Conservation (phyloP, 2,888 invertebrate species). For the Therioaphis trifolii region DNA sequence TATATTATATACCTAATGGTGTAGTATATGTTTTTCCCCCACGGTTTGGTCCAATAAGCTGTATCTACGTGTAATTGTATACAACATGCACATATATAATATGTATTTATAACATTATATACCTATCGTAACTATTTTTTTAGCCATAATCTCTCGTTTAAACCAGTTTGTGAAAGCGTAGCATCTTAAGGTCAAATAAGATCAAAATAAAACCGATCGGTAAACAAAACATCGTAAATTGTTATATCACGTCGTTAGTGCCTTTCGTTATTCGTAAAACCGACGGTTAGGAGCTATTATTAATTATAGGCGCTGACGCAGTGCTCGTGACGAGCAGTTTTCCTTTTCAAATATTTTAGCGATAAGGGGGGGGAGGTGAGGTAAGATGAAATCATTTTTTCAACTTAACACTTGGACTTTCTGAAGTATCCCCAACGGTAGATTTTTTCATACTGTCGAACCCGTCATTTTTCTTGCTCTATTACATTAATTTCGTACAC, state of each 20-base stretch:
- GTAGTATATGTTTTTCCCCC: not conserved
- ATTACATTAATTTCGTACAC: too few species aligned
- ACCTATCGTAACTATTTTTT: conserved; percentile 28
- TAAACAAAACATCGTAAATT: conserved; percentile 21
- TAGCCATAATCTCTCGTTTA: conserved; percentile 32
- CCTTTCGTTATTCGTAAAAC: not conserved
- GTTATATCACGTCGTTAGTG: not conserved
- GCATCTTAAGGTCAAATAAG: conserved; percentile 40
- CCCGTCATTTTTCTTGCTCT: too few species aligned
- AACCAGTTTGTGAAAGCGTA: conserved; percentile 48
- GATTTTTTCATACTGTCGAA: too few species aligned
- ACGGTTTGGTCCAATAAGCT: not conserved
- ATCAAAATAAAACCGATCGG: conserved; percentile 38
- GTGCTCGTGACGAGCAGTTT: too few species aligned
- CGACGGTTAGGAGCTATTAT: too few species aligned
- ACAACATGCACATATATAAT: too few species aligned
- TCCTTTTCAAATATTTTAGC: too few species aligned
- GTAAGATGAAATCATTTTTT: too few species aligned
- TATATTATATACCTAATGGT: not conserved
- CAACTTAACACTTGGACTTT: too few species aligned
- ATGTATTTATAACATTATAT: not conserved
- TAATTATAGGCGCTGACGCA: too few species aligned
- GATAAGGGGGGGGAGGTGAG: too few species aligned
- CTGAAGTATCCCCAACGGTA: too few species aligned
- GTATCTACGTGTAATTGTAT: not conserved